Evolutionary conservation across 1,140 invertebrate species (phyloP), one percentile per base, ranked within the genome.

Genomic region (Caerostris darwini): DNA sequence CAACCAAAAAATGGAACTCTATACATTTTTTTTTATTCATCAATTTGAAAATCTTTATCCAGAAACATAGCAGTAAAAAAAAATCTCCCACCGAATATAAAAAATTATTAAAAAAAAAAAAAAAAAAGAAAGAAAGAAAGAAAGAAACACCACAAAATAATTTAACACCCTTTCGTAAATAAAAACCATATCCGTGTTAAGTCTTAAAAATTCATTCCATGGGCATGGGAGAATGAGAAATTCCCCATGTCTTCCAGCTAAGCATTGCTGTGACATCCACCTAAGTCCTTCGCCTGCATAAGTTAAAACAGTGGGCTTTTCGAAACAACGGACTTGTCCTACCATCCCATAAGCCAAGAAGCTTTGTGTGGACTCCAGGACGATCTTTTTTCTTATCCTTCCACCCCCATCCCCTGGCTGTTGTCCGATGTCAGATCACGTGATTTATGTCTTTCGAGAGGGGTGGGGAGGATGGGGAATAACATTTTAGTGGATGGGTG

Each of bases 361-460:
- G 92, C 54, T 92, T 92, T 83, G 71, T 34, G 58, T 8, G 56
- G n/a, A 91, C 58, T 58, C 50, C 64, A 54, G 57, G 50, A 14
- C n/a, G 53, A 87, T 19, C 81, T 92, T 85, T 89, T 85, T 93
- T 93, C 54, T 54, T 57, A n/a, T 53, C 5, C 10, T 34, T 5
- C 57, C 19, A 7, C 54, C 57, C 54, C 64, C 58, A 3, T 12
- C 14, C 4, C 10, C 59, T 90, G 58, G 53, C 54, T 69, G 88
- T 93, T 94, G 92, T 89, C 92, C 86, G 17, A 82, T 89, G 92
- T 94, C 92, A 94, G 57, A 88, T 67, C 92, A 89, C 69, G 92
- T 94, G 92, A 94, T 94, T 94, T 94, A 94, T 94, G 92, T 94
- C 83, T 58, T 87, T 19, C 8, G 50, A 10, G 90, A 59, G 77